These are phyloP conservation scores for Polymixis flavicincta DNA, from an alignment of 2,888 invertebrate genomes.

Conservation along the genomic window DNA sequence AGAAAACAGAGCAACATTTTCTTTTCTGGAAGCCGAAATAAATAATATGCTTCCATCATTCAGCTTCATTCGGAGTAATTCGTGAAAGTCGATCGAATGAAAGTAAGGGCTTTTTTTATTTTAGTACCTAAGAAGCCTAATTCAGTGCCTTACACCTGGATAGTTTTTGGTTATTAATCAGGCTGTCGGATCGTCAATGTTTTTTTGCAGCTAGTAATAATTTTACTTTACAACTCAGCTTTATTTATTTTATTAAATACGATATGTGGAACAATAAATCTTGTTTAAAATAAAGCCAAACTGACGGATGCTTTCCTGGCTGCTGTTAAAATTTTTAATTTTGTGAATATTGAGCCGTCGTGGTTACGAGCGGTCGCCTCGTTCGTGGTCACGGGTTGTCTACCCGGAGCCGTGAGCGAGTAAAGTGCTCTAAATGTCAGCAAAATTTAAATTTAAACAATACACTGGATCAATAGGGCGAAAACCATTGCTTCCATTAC, in stretches of 20 bases:
- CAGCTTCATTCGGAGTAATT: constrained; percentile 25
- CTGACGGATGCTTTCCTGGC: constrained; percentile 32
- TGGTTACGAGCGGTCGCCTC: constrained; percentile 48
- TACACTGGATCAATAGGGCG: constrained; percentile 39
- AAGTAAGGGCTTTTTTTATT: constrained; percentile 31
- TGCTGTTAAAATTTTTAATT: constrained; percentile 48
- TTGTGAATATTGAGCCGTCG: constrained; percentile 54
- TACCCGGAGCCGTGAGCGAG: constrained; percentile 43
- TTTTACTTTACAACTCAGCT: constrained; percentile 1
- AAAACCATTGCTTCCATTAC: constrained; percentile 16
- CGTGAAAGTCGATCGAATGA: constrained; percentile 28
- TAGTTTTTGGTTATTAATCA: constrained; percentile 23
- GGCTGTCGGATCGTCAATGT: constrained; percentile 6
- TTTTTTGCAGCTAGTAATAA: not conserved
- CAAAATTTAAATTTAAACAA: constrained; percentile 53
- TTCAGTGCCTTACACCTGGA: constrained; percentile 14
- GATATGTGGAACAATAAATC: constrained; percentile 30
- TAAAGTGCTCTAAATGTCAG: constrained; percentile 49
- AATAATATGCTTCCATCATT: constrained; percentile 36
- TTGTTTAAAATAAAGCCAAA: constrained; percentile 41
- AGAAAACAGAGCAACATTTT: constrained; percentile 24
- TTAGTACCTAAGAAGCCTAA: constrained; percentile 25
- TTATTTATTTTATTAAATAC: constrained; percentile 23
- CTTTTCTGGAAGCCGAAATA: constrained; percentile 7
- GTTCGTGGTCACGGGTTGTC: constrained; percentile 59